Conservation (phyloP, 2,888 invertebrate species). For the Mantis religiosa region DNA sequence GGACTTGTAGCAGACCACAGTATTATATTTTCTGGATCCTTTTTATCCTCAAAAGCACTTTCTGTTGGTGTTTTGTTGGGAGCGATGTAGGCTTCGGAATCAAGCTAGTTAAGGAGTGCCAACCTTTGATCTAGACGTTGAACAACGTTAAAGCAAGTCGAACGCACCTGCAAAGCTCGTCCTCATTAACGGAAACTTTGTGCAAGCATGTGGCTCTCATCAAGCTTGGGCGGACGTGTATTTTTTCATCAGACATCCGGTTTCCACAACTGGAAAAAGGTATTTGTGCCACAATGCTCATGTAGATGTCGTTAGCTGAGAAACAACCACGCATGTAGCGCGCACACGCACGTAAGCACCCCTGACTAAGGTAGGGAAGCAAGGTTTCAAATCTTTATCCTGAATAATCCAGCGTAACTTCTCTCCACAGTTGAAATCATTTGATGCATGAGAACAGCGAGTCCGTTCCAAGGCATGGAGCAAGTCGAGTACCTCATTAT, state of each 20-base stretch:
- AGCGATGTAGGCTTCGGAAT: not conserved
- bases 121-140: not conserved
- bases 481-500: slow-evolving; percentile 3
- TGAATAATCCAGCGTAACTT: not conserved
- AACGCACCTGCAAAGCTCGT: not conserved
- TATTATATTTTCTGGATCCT: not conserved
- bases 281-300: not conserved
- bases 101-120: not conserved
- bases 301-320: not conserved
- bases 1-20: not conserved
- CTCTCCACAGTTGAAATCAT: not conserved
- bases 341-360: not conserved
- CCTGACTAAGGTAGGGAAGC: not conserved
- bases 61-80: not conserved
- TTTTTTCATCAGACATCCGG: not conserved
- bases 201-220: not conserved
- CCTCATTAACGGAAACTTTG: not conserved
- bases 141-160: not conserved
- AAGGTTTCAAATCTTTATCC: not conserved
- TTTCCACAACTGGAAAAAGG: not conserved
- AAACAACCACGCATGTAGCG: not conserved
- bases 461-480: not conserved
- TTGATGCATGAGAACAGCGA: not conserved
- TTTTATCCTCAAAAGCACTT: not conserved
- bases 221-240: not conserved